These are phyloP conservation scores for Meloidogyne floridensis DNA, from an alignment of 1,140 invertebrate species.

Conservation along the genomic window DNA sequence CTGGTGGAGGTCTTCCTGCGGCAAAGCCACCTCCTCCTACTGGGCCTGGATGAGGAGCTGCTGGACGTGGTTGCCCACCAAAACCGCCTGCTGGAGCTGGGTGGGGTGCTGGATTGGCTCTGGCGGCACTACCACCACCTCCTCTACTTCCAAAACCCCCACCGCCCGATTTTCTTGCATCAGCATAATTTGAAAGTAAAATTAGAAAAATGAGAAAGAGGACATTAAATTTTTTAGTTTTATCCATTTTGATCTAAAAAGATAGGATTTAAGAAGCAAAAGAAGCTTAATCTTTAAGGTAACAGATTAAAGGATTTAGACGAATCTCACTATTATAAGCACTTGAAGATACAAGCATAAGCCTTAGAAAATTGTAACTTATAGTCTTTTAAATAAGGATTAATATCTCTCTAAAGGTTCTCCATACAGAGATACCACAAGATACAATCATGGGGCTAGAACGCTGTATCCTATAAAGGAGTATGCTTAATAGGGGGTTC, in stretches of 20 bases:
- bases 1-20: not conserved
- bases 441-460: too few species aligned
- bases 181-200: not conserved
- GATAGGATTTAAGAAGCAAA: too few species aligned
- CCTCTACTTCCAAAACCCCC: slow-evolving; percentile 5
- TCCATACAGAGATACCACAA: too few species aligned
- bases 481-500: too few species aligned
- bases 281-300: too few species aligned
- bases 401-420: too few species aligned
- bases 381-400: too few species aligned
- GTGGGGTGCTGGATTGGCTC: not conserved
- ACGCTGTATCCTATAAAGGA: too few species aligned
- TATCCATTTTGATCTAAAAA: not conserved
- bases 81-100: not conserved
- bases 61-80: not conserved
- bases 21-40: not conserved
- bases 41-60: not conserved
- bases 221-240: slow-evolving; percentile 7
- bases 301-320: too few species aligned
- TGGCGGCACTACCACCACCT: not conserved
- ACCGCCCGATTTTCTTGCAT: slow-evolving; percentile 20
- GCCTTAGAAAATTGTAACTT: too few species aligned
- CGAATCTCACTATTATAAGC: too few species aligned
- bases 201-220: slow-evolving; percentile 7
- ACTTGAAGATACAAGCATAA: too few species aligned